These are phyloP conservation scores for Clarias laeviceps DNA, from an alignment of 2,797 vertebrate species.

Conservation along the genomic window DNA sequence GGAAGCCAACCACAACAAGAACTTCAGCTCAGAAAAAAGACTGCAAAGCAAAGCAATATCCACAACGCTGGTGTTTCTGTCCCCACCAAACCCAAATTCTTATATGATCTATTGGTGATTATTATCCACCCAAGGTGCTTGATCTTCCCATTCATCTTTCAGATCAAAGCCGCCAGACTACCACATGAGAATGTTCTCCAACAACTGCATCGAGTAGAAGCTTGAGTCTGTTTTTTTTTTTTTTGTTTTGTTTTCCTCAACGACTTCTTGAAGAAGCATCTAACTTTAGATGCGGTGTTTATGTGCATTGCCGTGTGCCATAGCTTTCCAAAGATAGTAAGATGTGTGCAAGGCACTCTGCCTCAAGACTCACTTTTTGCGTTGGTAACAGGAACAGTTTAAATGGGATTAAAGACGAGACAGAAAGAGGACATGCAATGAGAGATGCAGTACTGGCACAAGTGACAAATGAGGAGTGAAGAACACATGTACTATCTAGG, in stretches of 20 bases:
- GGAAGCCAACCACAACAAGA: not conserved
- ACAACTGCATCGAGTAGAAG: not conserved
- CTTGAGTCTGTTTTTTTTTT: slow-evolving; percentile 40
- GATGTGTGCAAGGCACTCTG: slow-evolving; percentile 7
- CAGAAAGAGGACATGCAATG: not conserved
- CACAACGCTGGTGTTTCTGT: not conserved
- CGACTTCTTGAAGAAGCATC: slow-evolving; percentile 35
- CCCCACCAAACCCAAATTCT: not conserved
- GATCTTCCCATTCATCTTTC: not conserved
- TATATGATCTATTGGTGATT: not conserved
- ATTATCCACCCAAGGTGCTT: not conserved
- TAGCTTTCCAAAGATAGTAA: slow-evolving; percentile 9
- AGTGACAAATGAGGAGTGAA: not conserved
- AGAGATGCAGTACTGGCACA: not conserved
- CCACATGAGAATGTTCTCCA: not conserved
- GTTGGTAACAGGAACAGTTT: slow-evolving; percentile 3
- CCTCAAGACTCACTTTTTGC: not conserved
- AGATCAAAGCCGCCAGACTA: not conserved
- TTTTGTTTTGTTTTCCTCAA: slow-evolving; percentile 39
- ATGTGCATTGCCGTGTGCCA: not conserved
- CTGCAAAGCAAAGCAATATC: not conserved
- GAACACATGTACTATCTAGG: not conserved
- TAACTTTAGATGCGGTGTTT: slow-evolving; percentile 41
- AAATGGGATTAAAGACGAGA: slow-evolving; percentile 23
- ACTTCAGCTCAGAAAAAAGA: not conserved